Percentiles rank a stretch among this genome's conserved stretches.
Conservation (phyloP, 2,888 invertebrate genomes). For the Glyphotaelius pellucidus region DNA sequence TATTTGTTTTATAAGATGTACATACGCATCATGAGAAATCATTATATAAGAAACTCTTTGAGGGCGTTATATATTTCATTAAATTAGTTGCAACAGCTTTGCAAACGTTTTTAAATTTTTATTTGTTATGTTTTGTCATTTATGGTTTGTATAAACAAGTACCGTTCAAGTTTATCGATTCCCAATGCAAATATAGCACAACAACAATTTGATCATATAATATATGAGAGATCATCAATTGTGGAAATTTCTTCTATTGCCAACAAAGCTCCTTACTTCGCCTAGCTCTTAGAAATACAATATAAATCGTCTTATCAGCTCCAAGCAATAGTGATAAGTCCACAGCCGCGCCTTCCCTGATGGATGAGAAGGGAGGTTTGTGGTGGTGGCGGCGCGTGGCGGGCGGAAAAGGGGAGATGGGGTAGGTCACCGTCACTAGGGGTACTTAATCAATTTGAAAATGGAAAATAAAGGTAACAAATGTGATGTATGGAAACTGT, state of each 20-base stretch:
- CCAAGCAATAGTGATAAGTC: slow-evolving; percentile 53
- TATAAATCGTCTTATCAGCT: slow-evolving; percentile 52
- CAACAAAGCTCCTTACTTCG: not conserved
- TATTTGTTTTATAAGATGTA: too few species aligned
- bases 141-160: not conserved
- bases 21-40: too few species aligned
- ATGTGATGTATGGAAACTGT: slow-evolving; percentile 29
- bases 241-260: not conserved
- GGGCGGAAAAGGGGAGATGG: not conserved
- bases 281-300: slow-evolving; percentile 46
- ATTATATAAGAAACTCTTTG: not conserved
- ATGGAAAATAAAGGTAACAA: slow-evolving; percentile 38
- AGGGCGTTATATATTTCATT: not conserved
- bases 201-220: not conserved
- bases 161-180: not conserved
- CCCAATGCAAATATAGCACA: not conserved
- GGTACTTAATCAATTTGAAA: slow-evolving; percentile 32
- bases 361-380: slow-evolving; percentile 34
- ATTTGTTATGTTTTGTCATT: not conserved
- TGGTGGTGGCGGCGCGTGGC: not conserved
- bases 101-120: not conserved
- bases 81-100: not conserved
- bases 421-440: slow-evolving; percentile 20
- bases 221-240: not conserved
- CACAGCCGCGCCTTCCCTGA: slow-evolving; percentile 49